These are phyloP conservation scores for Cichlasoma orientale DNA, from an alignment of 2,797 vertebrate species.

Conservation along the genomic window DNA sequence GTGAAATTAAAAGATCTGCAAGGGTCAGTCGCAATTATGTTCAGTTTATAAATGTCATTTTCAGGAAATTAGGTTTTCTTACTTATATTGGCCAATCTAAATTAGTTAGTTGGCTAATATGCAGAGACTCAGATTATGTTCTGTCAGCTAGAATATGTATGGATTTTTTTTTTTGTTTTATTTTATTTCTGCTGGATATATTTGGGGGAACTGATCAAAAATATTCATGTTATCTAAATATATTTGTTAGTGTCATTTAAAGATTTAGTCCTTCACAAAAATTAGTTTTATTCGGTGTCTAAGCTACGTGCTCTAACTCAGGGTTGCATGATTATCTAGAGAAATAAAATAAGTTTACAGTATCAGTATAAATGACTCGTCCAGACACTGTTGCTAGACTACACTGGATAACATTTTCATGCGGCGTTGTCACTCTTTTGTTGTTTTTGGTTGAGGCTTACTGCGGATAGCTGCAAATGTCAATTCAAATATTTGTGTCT, in stretches of 20 bases:
- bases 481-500: conserved; percentile 69
- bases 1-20: conserved; percentile 74
- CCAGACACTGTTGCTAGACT: not conserved
- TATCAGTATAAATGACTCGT: not conserved
- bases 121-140: conserved; percentile 33
- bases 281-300: not conserved
- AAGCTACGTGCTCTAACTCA: not conserved
- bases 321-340: not conserved
- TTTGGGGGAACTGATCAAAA: not conserved
- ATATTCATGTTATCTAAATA: not conserved
- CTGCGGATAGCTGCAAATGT: conserved; percentile 49
- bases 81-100: conserved; percentile 44
- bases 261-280: not conserved
- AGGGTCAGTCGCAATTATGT: conserved; percentile 72
- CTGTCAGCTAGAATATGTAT: conserved; percentile 15
- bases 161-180: not conserved
- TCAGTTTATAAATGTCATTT: conserved; percentile 68
- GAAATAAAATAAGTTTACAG: not conserved
- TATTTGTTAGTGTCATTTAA: not conserved
- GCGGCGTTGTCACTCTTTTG: not conserved
- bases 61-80: conserved; percentile 68
- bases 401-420: not conserved
- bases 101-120: conserved; percentile 55
- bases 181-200: not conserved
- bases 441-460: conserved; percentile 30